Evolutionary conservation across 2,888 invertebrate genomes (phyloP).

Genomic region (Parascotia fuliginaria): DNA sequence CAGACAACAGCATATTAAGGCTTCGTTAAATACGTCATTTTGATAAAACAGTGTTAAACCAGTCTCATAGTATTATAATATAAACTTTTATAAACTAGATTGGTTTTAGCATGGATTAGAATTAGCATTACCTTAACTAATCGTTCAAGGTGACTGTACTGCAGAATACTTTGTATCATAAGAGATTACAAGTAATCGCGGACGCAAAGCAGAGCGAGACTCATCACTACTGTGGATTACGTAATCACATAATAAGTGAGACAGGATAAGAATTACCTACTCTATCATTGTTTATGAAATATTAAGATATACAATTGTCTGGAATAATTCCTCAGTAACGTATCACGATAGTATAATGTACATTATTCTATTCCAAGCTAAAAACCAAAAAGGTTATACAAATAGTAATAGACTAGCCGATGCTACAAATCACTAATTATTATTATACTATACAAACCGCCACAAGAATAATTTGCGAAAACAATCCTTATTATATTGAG

Average conservation of each 20-base stretch:
- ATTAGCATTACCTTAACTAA: neutral
- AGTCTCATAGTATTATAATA: slow-evolving; percentile 31
- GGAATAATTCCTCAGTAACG: neutral
- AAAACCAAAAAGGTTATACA: slow-evolving; percentile 1
- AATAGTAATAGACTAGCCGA: slow-evolving; percentile 23
- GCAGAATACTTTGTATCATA: too few relatives aligned
- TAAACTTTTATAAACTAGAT: slow-evolving; percentile 7
- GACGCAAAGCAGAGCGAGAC: too few relatives aligned
- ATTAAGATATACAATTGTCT: neutral
- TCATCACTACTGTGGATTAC: too few relatives aligned
- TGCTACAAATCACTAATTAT: slow-evolving; percentile 36
- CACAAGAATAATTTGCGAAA: neutral
- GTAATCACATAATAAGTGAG: too few relatives aligned
- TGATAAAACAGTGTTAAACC: slow-evolving; percentile 21
- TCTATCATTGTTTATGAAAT: too few relatives aligned
- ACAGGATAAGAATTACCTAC: too few relatives aligned
- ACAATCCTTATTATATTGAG: neutral
- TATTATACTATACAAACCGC: slow-evolving; percentile 7
- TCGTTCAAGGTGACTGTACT: too few relatives aligned
- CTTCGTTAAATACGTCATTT: neutral
- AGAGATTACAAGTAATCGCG: too few relatives aligned
- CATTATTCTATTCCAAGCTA: slow-evolving; percentile 17
- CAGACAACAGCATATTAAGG: too few relatives aligned
- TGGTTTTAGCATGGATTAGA: neutral
- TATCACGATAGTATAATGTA: neutral